phyloP scores from a whole-genome alignment of 2,797 vertebrate genomes.

The Macropus fuliginosus region DNA sequence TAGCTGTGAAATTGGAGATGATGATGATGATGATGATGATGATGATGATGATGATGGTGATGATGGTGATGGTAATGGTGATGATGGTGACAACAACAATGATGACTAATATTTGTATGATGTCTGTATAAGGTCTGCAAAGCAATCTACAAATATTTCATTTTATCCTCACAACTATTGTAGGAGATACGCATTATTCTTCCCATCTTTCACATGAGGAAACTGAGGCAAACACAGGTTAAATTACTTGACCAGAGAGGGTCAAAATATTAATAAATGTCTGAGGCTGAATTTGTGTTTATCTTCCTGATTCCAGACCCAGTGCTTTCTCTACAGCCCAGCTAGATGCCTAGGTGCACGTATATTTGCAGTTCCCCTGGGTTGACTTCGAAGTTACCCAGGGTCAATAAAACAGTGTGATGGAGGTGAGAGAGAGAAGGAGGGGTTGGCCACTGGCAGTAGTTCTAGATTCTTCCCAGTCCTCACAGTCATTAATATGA shows the following conservation, averaged over 20 bases:
- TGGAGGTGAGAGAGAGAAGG: not conserved
- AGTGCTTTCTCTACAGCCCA: not conserved
- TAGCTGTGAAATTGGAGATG: not conserved
- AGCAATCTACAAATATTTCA: not conserved
- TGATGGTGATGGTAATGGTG: too few relatives aligned
- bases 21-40: not conserved
- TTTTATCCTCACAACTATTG: not conserved
- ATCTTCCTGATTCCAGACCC: not conserved
- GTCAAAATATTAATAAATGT: not conserved
- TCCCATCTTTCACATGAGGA: not conserved
- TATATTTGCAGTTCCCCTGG: not conserved
- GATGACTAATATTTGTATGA: not conserved
- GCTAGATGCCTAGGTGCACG: not conserved
- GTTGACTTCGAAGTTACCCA: not conserved
- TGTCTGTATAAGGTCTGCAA: not conserved
- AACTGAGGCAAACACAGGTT: not conserved
- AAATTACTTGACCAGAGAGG: not conserved
- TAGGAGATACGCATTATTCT: not conserved
- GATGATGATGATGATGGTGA: not conserved
- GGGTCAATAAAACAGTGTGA: not conserved
- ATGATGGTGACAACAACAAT: not conserved
- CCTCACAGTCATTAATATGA: not conserved
- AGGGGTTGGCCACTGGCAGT: not conserved
- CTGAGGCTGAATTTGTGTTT: not conserved
- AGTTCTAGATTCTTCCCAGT: not conserved